A percentile compares a stretch with the other conserved stretches of the same genome.
Conservation (phyloP, 2,797 vertebrate species). For the Artibeus lituratus region DNA sequence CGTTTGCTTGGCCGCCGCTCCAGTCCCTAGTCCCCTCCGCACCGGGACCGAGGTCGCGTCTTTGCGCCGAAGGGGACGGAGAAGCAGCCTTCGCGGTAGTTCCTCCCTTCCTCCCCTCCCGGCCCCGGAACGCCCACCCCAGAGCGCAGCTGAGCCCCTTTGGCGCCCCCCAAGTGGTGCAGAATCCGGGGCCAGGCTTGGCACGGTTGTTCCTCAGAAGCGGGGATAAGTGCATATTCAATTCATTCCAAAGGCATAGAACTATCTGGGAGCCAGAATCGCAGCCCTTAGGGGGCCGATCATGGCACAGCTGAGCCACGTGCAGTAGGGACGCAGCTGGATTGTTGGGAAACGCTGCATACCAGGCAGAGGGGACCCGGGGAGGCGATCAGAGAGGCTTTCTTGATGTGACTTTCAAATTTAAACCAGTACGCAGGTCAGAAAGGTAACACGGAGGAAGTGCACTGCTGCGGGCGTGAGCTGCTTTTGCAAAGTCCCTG, state of each 20-base stretch:
- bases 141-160: not conserved
- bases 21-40: not conserved
- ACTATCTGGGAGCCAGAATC: too few species aligned
- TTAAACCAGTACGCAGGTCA: not conserved
- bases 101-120: not conserved
- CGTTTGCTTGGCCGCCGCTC: not conserved
- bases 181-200: not conserved
- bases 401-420: not conserved
- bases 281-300: not conserved
- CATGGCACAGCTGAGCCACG: rapidly evolving
- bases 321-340: not conserved
- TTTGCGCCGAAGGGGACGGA: not conserved
- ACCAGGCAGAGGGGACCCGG: not conserved
- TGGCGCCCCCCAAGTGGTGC: too few species aligned
- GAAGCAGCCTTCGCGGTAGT: rapidly evolving
- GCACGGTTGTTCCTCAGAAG: not conserved
- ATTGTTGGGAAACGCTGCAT: not conserved
- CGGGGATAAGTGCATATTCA: too few species aligned
- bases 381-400: not conserved
- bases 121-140: not conserved
- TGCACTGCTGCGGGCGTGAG: not conserved
- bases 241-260: not conserved
- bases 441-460: not conserved
- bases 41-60: not conserved
- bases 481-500: not conserved